Base-by-base conservation (phyloP, 2,888 invertebrate genomes). In the Ennomos erosarius region DNA sequence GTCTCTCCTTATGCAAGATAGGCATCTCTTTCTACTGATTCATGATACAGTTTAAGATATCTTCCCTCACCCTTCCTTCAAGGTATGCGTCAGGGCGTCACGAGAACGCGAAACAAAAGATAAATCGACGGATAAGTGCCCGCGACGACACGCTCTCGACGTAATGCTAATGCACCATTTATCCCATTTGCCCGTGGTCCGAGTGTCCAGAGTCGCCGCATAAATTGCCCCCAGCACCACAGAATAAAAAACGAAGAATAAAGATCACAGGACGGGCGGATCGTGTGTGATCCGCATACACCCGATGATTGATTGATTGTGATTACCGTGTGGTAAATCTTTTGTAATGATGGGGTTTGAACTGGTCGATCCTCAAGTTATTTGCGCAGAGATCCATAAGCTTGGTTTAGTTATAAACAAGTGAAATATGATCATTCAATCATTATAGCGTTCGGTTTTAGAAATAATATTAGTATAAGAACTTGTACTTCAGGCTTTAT, bases 301-400 rank as follows among this genome's bases (percentile, higher is more conserved):
- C 11, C 26, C 52, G 45, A 52, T 57, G 61, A 58, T 58, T 58
- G 58, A 62, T 57, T 52, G 62, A 55, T 62, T 54, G 52, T 62
- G 52, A 62, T 62, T 35, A 38, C 48, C 48, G 47, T 39, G 47
- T n/a, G 48, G 39, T 48, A 56, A 61, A 48, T 61, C 48, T 53
- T 48, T 56, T 61, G 45, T 56, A 53, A 61, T 61, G 37, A 43
- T 12, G 42, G 55, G 38, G 35, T 60, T 16, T 44, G 35, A 9
- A 11, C 47, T 40, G 12, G 40, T n/a, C 10, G 40, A 54, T 11
- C 35, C 6, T 26, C 16, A 35, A 36, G 43, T 43, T 51, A 43
- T 51, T 36, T 43, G 5, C 13, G 11, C 10, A 51, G 37, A 26
- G 26, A 26, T 26, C 5, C 4, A 26, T 26, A 26, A 26, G 26